phyloP scores from a whole-genome alignment of 2,113 vertebrate species.

The Tragelaphus scriptus region DNA sequence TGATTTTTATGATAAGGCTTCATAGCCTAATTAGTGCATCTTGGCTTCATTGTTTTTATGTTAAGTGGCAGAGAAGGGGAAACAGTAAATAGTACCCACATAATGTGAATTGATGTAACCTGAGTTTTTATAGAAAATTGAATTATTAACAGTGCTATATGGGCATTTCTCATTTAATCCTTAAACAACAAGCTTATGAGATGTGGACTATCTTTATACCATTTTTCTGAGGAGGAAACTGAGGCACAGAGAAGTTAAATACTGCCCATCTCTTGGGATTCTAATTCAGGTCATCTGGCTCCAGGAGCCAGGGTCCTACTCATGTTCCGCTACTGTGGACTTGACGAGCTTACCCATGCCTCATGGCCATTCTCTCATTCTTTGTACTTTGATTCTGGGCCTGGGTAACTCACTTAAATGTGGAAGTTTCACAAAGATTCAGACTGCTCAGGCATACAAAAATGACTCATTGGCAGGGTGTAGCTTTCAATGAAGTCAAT shows the following conservation, averaged over 20 bases:
- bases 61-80: neutral
- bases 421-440: slow-evolving; percentile 36
- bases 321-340: neutral
- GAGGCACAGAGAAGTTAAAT: neutral
- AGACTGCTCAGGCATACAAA: neutral
- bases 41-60: neutral
- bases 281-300: neutral
- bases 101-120: neutral
- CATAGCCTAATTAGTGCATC: neutral
- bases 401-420: slow-evolving; percentile 36
- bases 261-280: neutral
- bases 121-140: neutral
- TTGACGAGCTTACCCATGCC: neutral
- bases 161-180: neutral
- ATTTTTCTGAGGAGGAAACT: neutral
- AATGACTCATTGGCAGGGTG: slow-evolving; percentile 4
- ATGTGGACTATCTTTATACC: neutral
- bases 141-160: neutral
- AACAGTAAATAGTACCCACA: neutral
- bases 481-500: slow-evolving; percentile 60
- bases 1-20: neutral
- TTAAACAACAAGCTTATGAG: neutral
- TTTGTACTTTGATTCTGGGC: neutral
- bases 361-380: neutral
- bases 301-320: neutral